Base-by-base conservation (phyloP, 2,888 invertebrate genomes). In the Chorisops tibialis region DNA sequence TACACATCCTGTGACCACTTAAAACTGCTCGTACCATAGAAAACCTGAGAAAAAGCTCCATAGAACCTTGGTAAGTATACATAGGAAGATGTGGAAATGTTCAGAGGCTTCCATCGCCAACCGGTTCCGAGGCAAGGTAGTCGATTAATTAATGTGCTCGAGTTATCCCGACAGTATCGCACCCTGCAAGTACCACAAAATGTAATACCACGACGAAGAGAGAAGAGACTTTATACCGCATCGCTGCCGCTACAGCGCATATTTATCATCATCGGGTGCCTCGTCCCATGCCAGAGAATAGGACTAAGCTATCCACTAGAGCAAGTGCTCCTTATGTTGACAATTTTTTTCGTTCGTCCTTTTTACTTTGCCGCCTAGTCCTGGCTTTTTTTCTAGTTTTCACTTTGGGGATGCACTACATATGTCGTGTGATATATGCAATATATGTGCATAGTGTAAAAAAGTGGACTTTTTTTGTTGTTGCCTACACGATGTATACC, bases 1-100 rank as follows among this genome's bases (percentile, higher is more conserved):
- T 54, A 54, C 41, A 54, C 54, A 54, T 54, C 54, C 54, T 54
- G 54, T 54, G 54, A 54, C 54, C 54, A 54, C 54, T 54, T 54
- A 54, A 41, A 54, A 41, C 22, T 41, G 24, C 54, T 54, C 41
- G 43, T 41, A 41, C 43, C 19, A 19, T 52, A n/a, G 54, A 22
- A 54, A 52, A 22, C 14, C 18, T 37, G 16, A 11, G 37, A 18
- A 50, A 50, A 50, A 16, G 35, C 50, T 50, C 30, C 37, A 50
- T 18, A 50, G 35, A n/a, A n/a, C 30, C 50, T 50, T 18, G 50
- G 12, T 12, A 11, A 16, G 49, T 24, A 9, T 22, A 12, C 19
- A 22, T 48, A 48, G 48, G 6, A 48, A 30, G 30, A 30, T 30
- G 30, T 38, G 2, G 19, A 16, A 24, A 16, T 19, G 22, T 4